Evolutionary conservation across 2,113 vertebrate species (phyloP).

Genomic region (Epinephelus moara): DNA sequence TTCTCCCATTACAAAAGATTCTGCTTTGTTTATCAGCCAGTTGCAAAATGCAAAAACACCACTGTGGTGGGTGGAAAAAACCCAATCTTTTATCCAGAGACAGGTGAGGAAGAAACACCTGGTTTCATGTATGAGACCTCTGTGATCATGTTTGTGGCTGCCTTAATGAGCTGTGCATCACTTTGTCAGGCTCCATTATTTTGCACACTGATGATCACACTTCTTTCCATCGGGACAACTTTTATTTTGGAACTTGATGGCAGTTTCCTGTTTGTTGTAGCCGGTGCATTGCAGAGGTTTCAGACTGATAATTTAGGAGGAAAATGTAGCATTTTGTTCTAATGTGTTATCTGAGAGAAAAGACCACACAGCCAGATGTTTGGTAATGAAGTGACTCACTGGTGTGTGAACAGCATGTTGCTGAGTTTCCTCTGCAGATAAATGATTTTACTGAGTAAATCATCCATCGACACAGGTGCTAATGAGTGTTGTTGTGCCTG

Average conservation of each 20-base stretch:
- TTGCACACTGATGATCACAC: not conserved
- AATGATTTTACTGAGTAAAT: constrained; percentile 8
- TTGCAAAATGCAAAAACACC: too few relatives aligned
- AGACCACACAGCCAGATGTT: constrained; percentile 3
- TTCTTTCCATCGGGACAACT: not conserved
- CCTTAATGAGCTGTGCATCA: not conserved
- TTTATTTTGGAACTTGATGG: not conserved
- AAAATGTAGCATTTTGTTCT: not conserved
- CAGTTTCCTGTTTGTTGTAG: not conserved
- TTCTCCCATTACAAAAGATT: too few relatives aligned
- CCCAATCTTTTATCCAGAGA: not conserved
- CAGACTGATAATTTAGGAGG: not conserved
- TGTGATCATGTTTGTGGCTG: not conserved
- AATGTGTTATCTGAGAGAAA: not conserved
- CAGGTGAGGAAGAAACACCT: not conserved
- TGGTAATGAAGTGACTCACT: not conserved
- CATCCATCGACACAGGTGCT: not conserved
- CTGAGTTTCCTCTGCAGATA: constrained; percentile 11
- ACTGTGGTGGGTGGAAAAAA: too few relatives aligned
- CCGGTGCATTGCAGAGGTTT: not conserved
- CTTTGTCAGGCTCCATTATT: not conserved
- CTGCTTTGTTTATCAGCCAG: too few relatives aligned
- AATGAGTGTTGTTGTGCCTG: too few relatives aligned
- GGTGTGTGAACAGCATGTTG: not conserved
- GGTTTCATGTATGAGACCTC: not conserved